phyloP scores from a whole-genome alignment of 2,888 invertebrate genomes.

The Sycophila texana region DNA sequence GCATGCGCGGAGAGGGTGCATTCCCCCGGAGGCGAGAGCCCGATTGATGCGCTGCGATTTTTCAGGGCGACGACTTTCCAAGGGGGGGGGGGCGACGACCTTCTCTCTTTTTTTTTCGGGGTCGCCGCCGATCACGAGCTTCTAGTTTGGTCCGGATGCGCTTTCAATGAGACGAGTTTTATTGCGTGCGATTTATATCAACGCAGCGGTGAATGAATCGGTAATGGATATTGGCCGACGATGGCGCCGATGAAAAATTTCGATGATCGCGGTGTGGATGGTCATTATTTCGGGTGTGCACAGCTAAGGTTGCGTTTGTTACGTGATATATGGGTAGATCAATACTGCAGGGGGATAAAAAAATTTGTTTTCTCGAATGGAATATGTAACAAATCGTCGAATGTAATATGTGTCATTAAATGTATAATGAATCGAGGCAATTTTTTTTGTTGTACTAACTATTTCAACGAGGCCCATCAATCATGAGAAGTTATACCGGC shows the following conservation, averaged over 20 bases:
- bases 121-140: constrained; percentile 9
- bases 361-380: too few species aligned
- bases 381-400: too few species aligned
- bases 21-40: not conserved
- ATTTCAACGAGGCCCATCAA: too few species aligned
- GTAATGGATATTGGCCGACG: not conserved
- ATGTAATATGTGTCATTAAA: too few species aligned
- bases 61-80: constrained; percentile 12
- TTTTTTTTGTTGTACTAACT: too few species aligned
- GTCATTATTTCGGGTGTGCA: not conserved
- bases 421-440: too few species aligned
- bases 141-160: constrained; percentile 15
- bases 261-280: not conserved
- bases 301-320: not conserved
- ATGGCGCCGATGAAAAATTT: constrained; percentile 32
- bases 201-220: constrained; percentile 8
- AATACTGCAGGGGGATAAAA: too few species aligned
- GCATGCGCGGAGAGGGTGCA: not conserved
- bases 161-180: constrained; percentile 26
- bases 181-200: constrained; percentile 44
- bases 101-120: not conserved
- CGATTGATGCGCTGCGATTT: constrained; percentile 52
- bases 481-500: too few species aligned
- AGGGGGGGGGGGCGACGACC: constrained; percentile 1
- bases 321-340: too few species aligned